phyloP scores from a whole-genome alignment of 2,113 vertebrate genomes.

The Galbula dea region DNA sequence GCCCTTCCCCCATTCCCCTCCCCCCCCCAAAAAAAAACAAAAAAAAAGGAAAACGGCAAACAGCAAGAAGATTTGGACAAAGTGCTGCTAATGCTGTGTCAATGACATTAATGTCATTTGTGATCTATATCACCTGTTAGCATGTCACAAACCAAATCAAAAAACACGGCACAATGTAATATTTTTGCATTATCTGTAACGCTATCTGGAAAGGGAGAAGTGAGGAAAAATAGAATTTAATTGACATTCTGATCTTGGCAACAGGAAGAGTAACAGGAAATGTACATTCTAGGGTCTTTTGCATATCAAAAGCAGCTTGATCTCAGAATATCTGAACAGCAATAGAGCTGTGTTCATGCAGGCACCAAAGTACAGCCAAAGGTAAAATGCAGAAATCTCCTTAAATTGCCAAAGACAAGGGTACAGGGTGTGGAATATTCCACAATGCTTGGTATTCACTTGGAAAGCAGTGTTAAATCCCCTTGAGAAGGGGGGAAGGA shows the following conservation, averaged over 20 bases:
- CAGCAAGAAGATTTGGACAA: background rate
- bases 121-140: background rate
- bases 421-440: background rate
- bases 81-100: background rate
- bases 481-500: background rate
- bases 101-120: background rate
- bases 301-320: background rate
- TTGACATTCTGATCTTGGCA: background rate
- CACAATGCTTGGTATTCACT: background rate
- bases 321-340: background rate
- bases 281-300: background rate
- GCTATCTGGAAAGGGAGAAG: background rate
- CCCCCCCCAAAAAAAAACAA: background rate
- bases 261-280: background rate
- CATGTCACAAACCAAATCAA: background rate
- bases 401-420: background rate
- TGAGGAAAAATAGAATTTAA: background rate
- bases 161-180: background rate
- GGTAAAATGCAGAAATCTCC: background rate
- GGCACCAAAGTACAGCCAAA: rapidly evolving
- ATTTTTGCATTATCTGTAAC: background rate
- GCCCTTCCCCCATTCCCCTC: no score
- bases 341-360: background rate
- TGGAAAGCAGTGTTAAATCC: background rate
- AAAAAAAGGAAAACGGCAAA: background rate